Base-by-base conservation (phyloP, 2,797 vertebrate genomes). In the Melanogrammus aeglefinus region DNA sequence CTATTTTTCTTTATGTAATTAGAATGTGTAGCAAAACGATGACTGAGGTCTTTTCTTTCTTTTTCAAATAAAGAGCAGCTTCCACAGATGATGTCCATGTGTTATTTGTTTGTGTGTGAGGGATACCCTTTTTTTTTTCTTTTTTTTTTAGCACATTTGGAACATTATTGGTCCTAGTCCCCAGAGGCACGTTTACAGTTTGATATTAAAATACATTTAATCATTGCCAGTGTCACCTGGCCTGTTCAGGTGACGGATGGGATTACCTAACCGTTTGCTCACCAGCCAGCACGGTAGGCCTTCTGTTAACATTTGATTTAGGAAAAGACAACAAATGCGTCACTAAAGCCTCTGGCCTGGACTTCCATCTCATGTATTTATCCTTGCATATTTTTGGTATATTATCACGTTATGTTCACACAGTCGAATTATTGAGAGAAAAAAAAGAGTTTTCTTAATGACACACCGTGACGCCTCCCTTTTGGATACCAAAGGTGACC, bases 31-130 rank as follows among this genome's bases (percentile, higher is more conserved):
- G 97, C 96, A 95, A 95, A 96, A 96, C 96, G 95, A 96, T 94
- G 95, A 96, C 97, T 96, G 95, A 97, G 87, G 86, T 91, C 86
- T 92, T 94, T 93, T 91, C 87, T 93, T 94, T 91, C 88, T 93
- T 97, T 98, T 99, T 96, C 96, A 98, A 99, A 99, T 99, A 99
- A 99, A 99, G 97, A 96, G 96, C 98, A 97, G 97, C 98, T 99
- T 98, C 97, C 97, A 99, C 97, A 96, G 92, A 89, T n/a, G 27
- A 0, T 69, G 77, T 41, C 35, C 76, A 16, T 80, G 75, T 74
- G 4, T 80, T 76, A 74, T 8, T 57, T 70, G 12, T 63, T 3
- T 2, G 31, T 75, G 27, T 31, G 70, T 75, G 24, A 33, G 31
- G 70, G 9, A 69, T 27, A 69, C 9, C 27, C 63, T 69, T 69